Conservation (phyloP, 1,140 invertebrate genomes). For the Caerostris darwini region DNA sequence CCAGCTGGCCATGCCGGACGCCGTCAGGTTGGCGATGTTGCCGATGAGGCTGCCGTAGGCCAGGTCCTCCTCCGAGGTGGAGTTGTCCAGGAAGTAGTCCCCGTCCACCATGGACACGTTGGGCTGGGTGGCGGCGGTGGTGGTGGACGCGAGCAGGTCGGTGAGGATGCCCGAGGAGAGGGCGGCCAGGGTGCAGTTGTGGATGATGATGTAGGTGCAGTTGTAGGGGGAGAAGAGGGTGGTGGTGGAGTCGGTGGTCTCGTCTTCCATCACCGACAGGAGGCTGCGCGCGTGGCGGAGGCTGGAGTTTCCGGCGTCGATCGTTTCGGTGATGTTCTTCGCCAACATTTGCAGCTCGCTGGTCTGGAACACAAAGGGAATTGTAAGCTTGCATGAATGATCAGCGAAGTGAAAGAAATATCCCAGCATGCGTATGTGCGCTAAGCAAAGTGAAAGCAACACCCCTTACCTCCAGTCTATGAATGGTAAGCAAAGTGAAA, state of each 20-base stretch:
- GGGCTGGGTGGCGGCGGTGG: neutral
- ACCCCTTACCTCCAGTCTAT: too few relatives aligned
- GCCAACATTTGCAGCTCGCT: slow-evolving; percentile 79
- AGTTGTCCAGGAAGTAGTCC: slow-evolving; percentile 68
- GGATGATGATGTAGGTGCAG: slow-evolving; percentile 63
- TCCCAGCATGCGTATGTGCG: too few relatives aligned
- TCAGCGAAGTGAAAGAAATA: too few relatives aligned
- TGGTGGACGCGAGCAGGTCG: neutral
- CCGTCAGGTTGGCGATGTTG: slow-evolving; percentile 63
- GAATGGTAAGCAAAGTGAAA: too few relatives aligned
- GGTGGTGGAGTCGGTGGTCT: slow-evolving; percentile 35
- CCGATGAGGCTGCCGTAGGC: neutral
- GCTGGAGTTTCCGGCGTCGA: slow-evolving; percentile 48
- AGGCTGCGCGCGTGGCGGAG: slow-evolving; percentile 49
- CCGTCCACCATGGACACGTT: slow-evolving; percentile 48
- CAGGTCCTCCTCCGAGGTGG: slow-evolving; percentile 38
- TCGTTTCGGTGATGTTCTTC: slow-evolving; percentile 79
- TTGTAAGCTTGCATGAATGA: too few relatives aligned
- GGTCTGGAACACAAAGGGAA: slow-evolving; percentile 78
- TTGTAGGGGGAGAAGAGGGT: slow-evolving; percentile 52
- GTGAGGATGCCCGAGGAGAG: slow-evolving; percentile 36
- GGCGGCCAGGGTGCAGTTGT: slow-evolving; percentile 65
- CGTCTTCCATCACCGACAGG: neutral
- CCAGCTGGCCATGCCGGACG: slow-evolving; percentile 43
- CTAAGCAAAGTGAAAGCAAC: too few relatives aligned